Evolutionary conservation across 2,113 vertebrate genomes (phyloP).

Genomic region (Hippoglossus stenolepis): DNA sequence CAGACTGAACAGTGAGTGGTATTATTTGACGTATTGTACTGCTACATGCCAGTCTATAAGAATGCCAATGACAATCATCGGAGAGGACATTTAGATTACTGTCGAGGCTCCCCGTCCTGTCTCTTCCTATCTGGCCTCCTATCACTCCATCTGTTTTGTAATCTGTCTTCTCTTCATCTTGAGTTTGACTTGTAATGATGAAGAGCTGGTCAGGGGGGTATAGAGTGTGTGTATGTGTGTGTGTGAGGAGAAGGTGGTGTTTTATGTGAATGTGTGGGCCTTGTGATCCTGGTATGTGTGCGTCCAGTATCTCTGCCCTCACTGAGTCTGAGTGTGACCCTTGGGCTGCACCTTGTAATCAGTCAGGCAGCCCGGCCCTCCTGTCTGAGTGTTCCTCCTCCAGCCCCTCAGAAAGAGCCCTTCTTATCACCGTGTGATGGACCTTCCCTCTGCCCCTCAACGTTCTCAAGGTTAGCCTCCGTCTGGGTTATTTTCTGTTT

Average conservation of each 20-base stretch:
- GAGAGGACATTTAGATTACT: slow-evolving; percentile 79
- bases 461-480: slow-evolving; percentile 75
- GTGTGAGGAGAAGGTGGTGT: background rate
- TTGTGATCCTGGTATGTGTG: slow-evolving; percentile 21
- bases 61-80: slow-evolving; percentile 80
- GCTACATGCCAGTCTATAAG: slow-evolving; percentile 75
- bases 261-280: slow-evolving; percentile 6
- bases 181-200: slow-evolving; percentile 72
- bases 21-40: slow-evolving; percentile 70
- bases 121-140: slow-evolving; percentile 70
- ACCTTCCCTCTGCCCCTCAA: slow-evolving; percentile 63
- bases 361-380: slow-evolving; percentile 63
- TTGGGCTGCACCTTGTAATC: slow-evolving; percentile 74
- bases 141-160: slow-evolving; percentile 75
- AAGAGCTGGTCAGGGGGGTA: slow-evolving; percentile 68
- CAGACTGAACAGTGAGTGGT: slow-evolving; percentile 63
- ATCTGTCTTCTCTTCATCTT: slow-evolving; percentile 77
- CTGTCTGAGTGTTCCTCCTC: slow-evolving; percentile 66
- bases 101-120: slow-evolving; percentile 72
- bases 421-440: slow-evolving; percentile 75
- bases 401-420: slow-evolving; percentile 60
- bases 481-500: slow-evolving; percentile 30
- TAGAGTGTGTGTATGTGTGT: slow-evolving; percentile 1
- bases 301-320: slow-evolving; percentile 48
- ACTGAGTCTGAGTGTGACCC: slow-evolving; percentile 68